Evolutionary conservation across 1,140 invertebrate species (phyloP), one percentile per base, ranked within the genome.

Genomic region (Caerostris darwini): DNA sequence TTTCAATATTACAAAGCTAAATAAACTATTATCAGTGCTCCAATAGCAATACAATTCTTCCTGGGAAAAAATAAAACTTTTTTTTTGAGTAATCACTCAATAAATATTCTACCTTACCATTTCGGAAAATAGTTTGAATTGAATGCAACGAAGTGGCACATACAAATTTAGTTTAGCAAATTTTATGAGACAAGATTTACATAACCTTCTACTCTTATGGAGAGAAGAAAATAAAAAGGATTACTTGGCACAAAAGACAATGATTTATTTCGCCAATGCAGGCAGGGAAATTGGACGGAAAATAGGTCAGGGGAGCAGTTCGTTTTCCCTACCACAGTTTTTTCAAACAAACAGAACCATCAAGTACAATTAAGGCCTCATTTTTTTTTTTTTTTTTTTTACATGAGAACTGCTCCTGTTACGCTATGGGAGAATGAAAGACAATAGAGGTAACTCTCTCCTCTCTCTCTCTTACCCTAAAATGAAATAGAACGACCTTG

Each of bases 341-440:
- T 7, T 4, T 50, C 81, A 57, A 19, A 83, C 12, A 59, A 85
- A 59, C 17, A 85, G 83, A 50, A 77, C 83, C 83, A 19, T 85
- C 83, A 57, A 34, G 83, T 85, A 85, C 83, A 85, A 85, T 85
- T 85, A 85, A 56, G 83, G n/a, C 8, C 54, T 34, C 82, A 14
- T n/a, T n/a, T n/a, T n/a, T n/a, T n/a, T n/a, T n/a, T n/a, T n/a
- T n/a, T n/a, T n/a, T 12, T 34, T 34, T 12, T 34, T 7, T 56
- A 10, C 54, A 58, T 17, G 5, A 82, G 53, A 54, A 54, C 57
- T 5, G 83, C 56, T 85, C 14, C 56, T 85, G 83, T 85, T 85
- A 85, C 2, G 56, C 58, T n/a, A 58, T 58, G 57, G 17, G 57
- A 10, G 6, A 58, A 7, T 5, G 19, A 34, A 56, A n/a, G 56